A percentile compares a stretch with the other conserved stretches of the same genome.
Conservation (phyloP, 1,140 invertebrate genomes). For the Sycophaga agraensis region DNA sequence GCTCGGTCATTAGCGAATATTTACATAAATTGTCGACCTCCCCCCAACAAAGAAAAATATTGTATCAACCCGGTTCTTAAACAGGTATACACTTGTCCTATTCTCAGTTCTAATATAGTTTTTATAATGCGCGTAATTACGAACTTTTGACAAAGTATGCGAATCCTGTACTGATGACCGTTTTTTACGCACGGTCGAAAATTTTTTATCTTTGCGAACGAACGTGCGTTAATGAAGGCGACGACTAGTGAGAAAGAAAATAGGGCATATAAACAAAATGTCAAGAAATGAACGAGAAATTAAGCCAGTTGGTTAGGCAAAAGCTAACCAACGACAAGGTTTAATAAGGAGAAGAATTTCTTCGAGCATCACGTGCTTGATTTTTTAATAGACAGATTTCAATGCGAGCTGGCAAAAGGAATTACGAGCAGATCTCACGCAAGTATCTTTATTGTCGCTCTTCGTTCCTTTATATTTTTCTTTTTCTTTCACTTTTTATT, state of each 20-base stretch:
- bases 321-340: neutral
- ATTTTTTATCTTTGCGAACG: slow-evolving; percentile 18
- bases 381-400: neutral
- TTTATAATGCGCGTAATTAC: slow-evolving; percentile 20
- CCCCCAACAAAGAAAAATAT: neutral
- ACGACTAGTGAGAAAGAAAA: slow-evolving; percentile 12
- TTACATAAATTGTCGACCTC: neutral
- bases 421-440: neutral
- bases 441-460: slow-evolving; percentile 8
- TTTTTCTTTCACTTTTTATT: slow-evolving; percentile 22
- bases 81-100: slow-evolving; percentile 10
- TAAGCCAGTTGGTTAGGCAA: neutral
- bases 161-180: slow-evolving; percentile 10
- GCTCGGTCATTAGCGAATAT: neutral
- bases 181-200: slow-evolving; percentile 15
- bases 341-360: slow-evolving; percentile 21
- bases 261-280: neutral
- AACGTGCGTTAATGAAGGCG: slow-evolving; percentile 7
- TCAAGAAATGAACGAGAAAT: neutral
- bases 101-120: slow-evolving; percentile 22
- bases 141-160: slow-evolving; percentile 8
- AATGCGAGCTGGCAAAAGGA: slow-evolving; percentile 9
- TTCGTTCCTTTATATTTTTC: slow-evolving; percentile 17
- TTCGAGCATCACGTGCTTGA: slow-evolving; percentile 6
- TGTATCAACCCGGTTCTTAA: slow-evolving; percentile 12